Base-by-base conservation (phyloP, 2,113 vertebrate genomes). In the Excalfactoria chinensis region DNA sequence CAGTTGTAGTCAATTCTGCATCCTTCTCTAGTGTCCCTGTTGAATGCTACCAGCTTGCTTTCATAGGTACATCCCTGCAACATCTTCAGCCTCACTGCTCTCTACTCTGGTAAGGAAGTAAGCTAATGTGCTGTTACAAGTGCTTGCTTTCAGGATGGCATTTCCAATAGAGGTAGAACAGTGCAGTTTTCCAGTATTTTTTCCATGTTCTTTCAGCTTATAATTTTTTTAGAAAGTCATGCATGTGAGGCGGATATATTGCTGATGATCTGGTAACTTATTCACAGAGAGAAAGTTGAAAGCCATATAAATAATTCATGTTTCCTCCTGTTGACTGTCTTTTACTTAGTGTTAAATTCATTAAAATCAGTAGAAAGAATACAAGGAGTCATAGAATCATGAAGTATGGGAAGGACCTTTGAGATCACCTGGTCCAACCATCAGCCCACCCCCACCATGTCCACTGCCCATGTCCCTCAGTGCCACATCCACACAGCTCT, bases 141-240 rank as follows among this genome's bases (percentile, higher is more conserved):
- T 48, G 62, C 55, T 55, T 70, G 13, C 34, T 86, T 49, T 46
- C 49, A 3, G 49, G 41, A 16, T 18, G 18, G 59, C 55, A 11
- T 49, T 78, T 78, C 12, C 74, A 84, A 53, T 28, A 59, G 15
- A 43, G 13, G 9, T 8, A 44, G 32, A 30, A 3, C 12, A 4
- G 21, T 28, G 30, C 58, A 26, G 30, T 63, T 63, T 40, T 40
- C 25, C 17, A 28, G 16, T 40, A 37, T 63, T 63, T 40, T 46
- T 63, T 40, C 13, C 20, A 37, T 5, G 4, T 37, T 68, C 74
- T 37, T 23, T 9, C 37, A 77, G 34, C 17, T 76, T 64, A 11
- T 44, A 17, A 0, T 4, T 44, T 46, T 46, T 43, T 6, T 0
- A 1, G 44, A 19, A 41, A 35, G 8, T 13, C 1, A 0, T 6